A percentile compares a stretch with the other conserved stretches of the same genome.
Evolutionary conservation across 2,797 vertebrate species (phyloP).

Genomic region (Triplophysa bombifrons): DNA sequence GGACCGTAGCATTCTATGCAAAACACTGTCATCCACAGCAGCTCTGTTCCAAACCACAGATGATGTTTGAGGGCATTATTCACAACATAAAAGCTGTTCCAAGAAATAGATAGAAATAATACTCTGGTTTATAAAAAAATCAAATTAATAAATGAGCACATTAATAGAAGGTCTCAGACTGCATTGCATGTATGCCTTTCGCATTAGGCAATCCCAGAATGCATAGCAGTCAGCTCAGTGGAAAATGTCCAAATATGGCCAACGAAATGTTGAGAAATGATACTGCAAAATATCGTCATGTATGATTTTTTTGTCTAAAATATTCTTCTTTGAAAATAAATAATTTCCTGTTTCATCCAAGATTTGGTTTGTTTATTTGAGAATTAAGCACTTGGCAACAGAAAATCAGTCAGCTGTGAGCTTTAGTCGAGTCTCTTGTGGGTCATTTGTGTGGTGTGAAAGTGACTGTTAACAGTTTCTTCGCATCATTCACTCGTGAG

Average conservation of each 20-base stretch:
- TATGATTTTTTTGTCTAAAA: too few relatives aligned
- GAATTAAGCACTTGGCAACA: neutral
- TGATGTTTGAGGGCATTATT: neutral
- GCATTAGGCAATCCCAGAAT: neutral
- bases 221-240: neutral
- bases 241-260: neutral
- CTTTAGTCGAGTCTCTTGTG: too few relatives aligned
- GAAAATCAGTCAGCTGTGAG: too few relatives aligned
- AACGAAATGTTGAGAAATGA: neutral
- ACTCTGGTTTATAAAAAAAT: neutral
- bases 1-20: conserved; percentile 20
- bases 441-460: neutral
- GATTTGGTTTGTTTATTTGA: conserved; percentile 27
- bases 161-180: neutral
- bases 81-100: neutral
- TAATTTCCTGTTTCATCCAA: neutral
- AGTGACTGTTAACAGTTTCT: neutral
- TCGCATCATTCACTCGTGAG: neutral
- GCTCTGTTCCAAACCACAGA: conserved; percentile 8
- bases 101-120: neutral
- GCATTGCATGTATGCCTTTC: neutral
- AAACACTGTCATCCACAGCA: neutral
- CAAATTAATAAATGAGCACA: neutral
- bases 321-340: neutral
- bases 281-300: neutral